Base-by-base conservation (phyloP, 2,888 invertebrate species). In the Drosophila dives region DNA sequence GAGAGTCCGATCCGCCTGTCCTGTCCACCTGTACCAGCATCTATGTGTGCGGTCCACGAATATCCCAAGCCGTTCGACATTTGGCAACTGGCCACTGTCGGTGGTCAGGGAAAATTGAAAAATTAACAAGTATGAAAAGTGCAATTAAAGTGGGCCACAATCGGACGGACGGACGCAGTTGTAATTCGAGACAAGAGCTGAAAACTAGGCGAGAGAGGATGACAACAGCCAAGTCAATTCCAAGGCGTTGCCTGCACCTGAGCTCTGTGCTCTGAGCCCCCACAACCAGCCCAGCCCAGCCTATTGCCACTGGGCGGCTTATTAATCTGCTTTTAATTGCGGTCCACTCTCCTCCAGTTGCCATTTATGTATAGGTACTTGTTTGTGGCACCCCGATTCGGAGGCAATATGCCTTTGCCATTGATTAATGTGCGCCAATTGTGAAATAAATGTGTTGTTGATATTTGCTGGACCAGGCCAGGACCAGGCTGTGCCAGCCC, bases 81-180 rank as follows among this genome's bases (percentile, higher is more conserved):
- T 84, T 84, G 86, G 84, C 84, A 86, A 84, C 78, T 79, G 78
- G 79, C 48, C 72, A 10, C 34, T 32, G 81, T 76, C 77, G 80
- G 80, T 87, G 83, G 86, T 75, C 84, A 79, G 61, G 75, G 83
- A 89, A 91, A 91, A 91, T 90, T 91, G 91, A 91, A 91, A 91
- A 91, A 91, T 91, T 91, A 91, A 91, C 91, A 91, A 88, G 84
- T 91, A 90, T 89, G 91, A 91, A 91, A 91, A 85, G 91, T 91
- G 91, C 91, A 91, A 91, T 91, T 91, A 91, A 91, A 91, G 82
- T 83, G 80, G 77, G 83, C 65, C 71, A 78, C 81, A 77, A 67
- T 74, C 65, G 62, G 36, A 59, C 66, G 62, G 48, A 59, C 66
- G 51, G 66, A 61, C 60, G 61, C 71, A 63, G 67, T 72, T 62